These are phyloP conservation scores for Philonicus albiceps DNA, from an alignment of 2,888 invertebrate species.

Conservation along the genomic window DNA sequence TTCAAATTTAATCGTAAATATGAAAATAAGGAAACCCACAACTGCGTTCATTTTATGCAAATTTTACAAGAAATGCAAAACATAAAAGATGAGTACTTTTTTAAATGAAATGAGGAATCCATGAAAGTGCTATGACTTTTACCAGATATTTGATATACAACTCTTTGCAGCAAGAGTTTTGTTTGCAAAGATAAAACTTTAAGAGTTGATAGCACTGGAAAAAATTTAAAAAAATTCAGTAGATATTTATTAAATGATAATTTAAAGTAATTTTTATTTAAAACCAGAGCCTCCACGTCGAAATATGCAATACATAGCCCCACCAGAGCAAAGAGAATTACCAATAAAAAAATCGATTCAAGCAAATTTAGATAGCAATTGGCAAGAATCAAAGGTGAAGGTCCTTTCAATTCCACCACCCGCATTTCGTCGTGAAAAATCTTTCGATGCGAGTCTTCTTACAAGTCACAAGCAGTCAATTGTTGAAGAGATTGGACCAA, in stretches of 20 bases:
- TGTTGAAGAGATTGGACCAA: not conserved
- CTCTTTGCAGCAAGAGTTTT: too few relatives aligned
- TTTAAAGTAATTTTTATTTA: not conserved
- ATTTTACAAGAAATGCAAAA: not conserved
- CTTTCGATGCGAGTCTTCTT: slow-evolving; percentile 46
- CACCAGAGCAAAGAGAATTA: not conserved
- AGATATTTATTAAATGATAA: too few relatives aligned
- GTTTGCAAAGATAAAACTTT: too few relatives aligned
- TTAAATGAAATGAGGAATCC: too few relatives aligned
- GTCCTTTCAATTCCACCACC: not conserved
- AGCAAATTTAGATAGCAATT: not conserved
- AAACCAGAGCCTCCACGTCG: not conserved
- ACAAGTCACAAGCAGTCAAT: slow-evolving; percentile 19
- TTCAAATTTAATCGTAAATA: too few relatives aligned
- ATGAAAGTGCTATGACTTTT: too few relatives aligned
- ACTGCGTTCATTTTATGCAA: too few relatives aligned
- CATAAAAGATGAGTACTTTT: too few relatives aligned
- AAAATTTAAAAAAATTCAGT: too few relatives aligned
- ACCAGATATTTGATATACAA: too few relatives aligned
- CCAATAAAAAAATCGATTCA: not conserved
- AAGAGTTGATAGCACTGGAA: too few relatives aligned
- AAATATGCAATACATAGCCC: not conserved
- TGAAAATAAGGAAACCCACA: too few relatives aligned
- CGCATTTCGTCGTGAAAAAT: slow-evolving; percentile 47
- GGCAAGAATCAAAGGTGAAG: slow-evolving; percentile 30